phyloP scores from a whole-genome alignment of 2,888 invertebrate genomes.

The Mellilla xanthometata region DNA sequence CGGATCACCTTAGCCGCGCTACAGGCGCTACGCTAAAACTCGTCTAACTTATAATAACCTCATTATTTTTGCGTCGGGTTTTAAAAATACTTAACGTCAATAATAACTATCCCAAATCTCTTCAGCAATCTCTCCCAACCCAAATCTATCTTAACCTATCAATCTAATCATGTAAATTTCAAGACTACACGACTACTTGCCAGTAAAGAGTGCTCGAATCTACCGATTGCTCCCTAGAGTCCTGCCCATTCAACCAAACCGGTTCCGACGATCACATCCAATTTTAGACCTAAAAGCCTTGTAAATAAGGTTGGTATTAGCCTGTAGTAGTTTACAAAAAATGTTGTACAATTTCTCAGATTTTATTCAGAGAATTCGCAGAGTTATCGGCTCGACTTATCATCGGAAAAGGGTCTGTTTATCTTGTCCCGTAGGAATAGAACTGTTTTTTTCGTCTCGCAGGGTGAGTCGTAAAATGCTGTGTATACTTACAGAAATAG shows the following conservation, averaged over 20 bases:
- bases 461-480: background rate
- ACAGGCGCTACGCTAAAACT: too few relatives aligned
- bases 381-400: conserved; percentile 3
- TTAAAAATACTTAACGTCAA: too few relatives aligned
- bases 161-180: too few relatives aligned
- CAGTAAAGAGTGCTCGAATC: background rate
- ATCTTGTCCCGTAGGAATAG: background rate
- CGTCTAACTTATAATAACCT: too few relatives aligned
- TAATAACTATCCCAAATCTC: too few relatives aligned
- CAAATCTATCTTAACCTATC: too few relatives aligned
- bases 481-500: too few relatives aligned
- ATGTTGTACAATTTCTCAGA: conserved; percentile 3
- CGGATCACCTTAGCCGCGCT: too few relatives aligned
- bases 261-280: background rate
- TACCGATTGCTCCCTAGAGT: background rate
- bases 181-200: background rate
- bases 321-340: background rate
- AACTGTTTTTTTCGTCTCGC: background rate
- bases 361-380: conserved; percentile 4
- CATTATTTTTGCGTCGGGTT: too few relatives aligned
- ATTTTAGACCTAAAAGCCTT: background rate
- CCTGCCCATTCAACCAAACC: background rate
- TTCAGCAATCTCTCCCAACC: too few relatives aligned
- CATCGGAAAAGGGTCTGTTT: conserved; percentile 2
- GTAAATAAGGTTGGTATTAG: background rate